Conservation (phyloP, 2,797 vertebrate genomes). For the Esox masquinongy region DNA sequence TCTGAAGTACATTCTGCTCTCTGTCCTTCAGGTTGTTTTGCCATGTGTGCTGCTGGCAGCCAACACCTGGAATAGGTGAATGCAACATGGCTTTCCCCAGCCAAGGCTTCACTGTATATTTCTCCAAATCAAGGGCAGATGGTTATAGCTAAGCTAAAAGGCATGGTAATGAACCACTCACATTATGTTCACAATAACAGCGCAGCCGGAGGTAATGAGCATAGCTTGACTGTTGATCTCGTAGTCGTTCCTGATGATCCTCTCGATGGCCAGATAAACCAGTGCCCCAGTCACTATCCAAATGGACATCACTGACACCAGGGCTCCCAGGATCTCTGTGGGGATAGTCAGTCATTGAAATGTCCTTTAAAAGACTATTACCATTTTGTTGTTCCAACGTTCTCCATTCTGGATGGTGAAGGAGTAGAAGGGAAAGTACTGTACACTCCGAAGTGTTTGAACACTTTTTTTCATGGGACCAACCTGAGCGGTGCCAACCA, state of each 20-base stretch:
- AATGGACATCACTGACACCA: conserved; percentile 92
- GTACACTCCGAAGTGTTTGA: background rate
- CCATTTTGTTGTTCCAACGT: background rate
- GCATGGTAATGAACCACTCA: conserved; percentile 61
- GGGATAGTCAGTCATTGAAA: background rate
- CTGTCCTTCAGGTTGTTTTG: background rate
- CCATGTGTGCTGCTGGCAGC: background rate
- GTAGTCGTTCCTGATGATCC: conserved; percentile 89
- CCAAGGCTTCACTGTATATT: background rate
- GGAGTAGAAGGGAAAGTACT: background rate
- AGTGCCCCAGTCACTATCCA: conserved; percentile 92
- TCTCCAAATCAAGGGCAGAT: background rate
- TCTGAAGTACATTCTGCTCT: background rate
- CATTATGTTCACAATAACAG: conserved; percentile 90
- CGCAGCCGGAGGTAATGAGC: conserved; percentile 88
- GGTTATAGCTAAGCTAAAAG: background rate
- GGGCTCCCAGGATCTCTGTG: conserved; percentile 89
- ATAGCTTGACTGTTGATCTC: conserved; percentile 91
- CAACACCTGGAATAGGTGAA: background rate
- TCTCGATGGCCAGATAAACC: conserved; percentile 89
- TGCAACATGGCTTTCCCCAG: background rate
- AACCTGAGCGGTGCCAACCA: conserved; percentile 95
- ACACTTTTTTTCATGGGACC: conserved; percentile 15
- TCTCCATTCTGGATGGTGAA: background rate
- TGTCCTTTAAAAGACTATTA: background rate